Base-by-base conservation (phyloP, 2,797 vertebrate species). In the Sphenopsis melanotis region DNA sequence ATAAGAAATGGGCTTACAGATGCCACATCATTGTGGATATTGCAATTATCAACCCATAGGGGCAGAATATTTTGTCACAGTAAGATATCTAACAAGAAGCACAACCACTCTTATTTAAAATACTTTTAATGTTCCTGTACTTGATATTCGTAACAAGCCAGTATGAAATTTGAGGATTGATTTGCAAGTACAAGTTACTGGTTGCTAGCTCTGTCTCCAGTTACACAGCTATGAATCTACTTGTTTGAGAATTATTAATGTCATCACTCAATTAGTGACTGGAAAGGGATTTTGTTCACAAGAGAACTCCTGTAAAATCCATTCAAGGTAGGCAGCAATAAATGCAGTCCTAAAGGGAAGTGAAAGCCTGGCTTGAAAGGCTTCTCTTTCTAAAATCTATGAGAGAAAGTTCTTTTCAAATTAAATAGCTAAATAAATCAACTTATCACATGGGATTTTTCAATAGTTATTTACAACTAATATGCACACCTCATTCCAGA, bases 401-500 rank as follows among this genome's bases (percentile, higher is more conserved):
- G 56, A 81, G 21, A 70, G 11, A 59, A 89, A 68, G 5, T 36
- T 84, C 2, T 50, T 92, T 86, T 82, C 26, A 59, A 74, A 59
- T 77, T 69, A 94, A 87, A 56, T 39, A 71, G 5, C 16, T 68
- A 50, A 76, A 86, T 59, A 86, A 90, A 90, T 29, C 22, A 86
- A 37, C 9, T 50, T 55, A 80, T 37, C 9, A 41, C 3, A 2
- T n/a, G 15, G 3, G 1, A 53, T 85, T 92, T 93, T 91, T 30
- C 19, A 71, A n/a, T 8, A 16, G 2, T 81, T 88, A 42, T 80
- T 70, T 88, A 19, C 14, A 68, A n/a, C 15, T 42, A 64, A 74
- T 34, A 13, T 12, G 65, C 7, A 59, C 7, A 34, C 4, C 15
- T 59, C 34, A 81, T 27, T 49, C 29, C 5, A 6, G n/a, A 64